Percentiles rank a stretch among this genome's conserved stretches.
Conservation (phyloP, 2,888 invertebrate genomes). For the Lymantria dispar region DNA sequence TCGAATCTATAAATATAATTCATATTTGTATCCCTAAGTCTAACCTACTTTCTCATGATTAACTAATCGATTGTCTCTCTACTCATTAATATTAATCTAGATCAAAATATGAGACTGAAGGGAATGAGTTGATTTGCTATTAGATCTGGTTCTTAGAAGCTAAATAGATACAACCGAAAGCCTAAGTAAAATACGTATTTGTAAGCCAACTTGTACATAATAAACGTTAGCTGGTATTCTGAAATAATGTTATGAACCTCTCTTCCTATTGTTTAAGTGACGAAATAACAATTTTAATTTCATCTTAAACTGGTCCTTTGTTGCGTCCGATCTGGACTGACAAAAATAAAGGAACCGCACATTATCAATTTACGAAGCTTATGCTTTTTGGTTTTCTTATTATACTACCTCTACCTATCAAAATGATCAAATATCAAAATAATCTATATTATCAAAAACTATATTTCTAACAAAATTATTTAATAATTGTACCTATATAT, state of each 20-base stretch:
- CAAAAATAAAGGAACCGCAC: too few species aligned
- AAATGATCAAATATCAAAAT: too few species aligned
- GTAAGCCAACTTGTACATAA: background rate
- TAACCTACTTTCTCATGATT: too few species aligned
- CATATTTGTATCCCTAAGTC: too few species aligned
- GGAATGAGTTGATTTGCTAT: background rate
- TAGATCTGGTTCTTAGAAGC: slow-evolving; percentile 9
- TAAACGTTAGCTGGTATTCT: background rate
- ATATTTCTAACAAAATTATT: background rate
- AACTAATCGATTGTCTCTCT: too few species aligned
- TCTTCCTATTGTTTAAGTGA: background rate
- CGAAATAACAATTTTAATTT: too few species aligned
- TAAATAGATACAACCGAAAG: slow-evolving; percentile 18
- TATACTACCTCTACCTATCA: too few species aligned
- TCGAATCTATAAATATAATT: too few species aligned
- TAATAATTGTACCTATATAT: background rate
- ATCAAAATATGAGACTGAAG: slow-evolving; percentile 44
- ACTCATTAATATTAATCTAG: background rate
- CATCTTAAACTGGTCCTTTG: too few species aligned
- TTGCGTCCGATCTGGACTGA: too few species aligned
- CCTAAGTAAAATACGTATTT: slow-evolving; percentile 10
- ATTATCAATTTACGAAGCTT: too few species aligned
- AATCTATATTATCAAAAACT: background rate
- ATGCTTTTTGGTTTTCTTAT: too few species aligned
- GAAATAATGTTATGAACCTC: background rate